These are phyloP conservation scores for Cheilosia soror DNA, from an alignment of 2,888 invertebrate species.

Conservation along the genomic window DNA sequence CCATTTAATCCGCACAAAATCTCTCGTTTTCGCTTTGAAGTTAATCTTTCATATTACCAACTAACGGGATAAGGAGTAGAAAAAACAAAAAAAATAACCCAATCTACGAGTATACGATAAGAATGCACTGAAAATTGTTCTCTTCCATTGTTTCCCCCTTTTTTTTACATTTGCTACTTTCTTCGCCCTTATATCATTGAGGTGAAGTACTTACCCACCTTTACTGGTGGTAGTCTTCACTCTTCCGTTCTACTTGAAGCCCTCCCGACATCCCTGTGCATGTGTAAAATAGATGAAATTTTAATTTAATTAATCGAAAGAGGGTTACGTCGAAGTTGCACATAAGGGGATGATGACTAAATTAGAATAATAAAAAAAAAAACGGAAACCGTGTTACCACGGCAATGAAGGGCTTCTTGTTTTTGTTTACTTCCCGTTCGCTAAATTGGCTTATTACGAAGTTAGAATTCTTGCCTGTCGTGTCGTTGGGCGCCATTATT, in stretches of 20 bases:
- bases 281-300: slow-evolving; percentile 58
- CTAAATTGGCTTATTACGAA: slow-evolving; percentile 56
- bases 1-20: slow-evolving; percentile 21
- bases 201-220: no score
- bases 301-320: slow-evolving; percentile 64
- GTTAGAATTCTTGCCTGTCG: slow-evolving; percentile 21
- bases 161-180: background rate
- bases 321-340: slow-evolving; percentile 11
- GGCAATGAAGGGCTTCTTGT: slow-evolving; percentile 43
- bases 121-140: slow-evolving; percentile 42
- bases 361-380: slow-evolving; percentile 19
- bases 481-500: slow-evolving; percentile 50
- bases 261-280: background rate
- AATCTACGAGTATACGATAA: slow-evolving; percentile 6
- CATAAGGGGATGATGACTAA: slow-evolving; percentile 3
- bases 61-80: background rate
- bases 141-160: background rate
- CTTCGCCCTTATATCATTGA: background rate
- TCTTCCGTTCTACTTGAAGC: background rate
- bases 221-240: slow-evolving; percentile 4
- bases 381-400: slow-evolving; percentile 14
- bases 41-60: slow-evolving; percentile 22
- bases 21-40: slow-evolving; percentile 22
- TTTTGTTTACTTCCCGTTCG: slow-evolving; percentile 10
- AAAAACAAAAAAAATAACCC: no score